Evolutionary conservation across 2,113 vertebrate genomes (phyloP).

Genomic region (Progne subis): DNA sequence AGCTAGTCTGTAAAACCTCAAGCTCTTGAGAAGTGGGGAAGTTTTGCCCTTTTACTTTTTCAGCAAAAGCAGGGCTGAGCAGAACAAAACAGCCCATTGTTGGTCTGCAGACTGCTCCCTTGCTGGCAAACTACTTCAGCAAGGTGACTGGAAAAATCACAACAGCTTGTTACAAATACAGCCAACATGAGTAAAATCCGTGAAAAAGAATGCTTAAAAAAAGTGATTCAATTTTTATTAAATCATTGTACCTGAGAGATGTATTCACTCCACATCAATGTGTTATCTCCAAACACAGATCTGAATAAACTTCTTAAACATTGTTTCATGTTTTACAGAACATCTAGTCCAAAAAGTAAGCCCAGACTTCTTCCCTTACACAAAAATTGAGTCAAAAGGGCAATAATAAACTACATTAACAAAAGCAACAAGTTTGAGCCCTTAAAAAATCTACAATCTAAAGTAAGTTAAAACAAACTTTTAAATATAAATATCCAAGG

Average conservation of each 20-base stretch:
- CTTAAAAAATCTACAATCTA: neutral
- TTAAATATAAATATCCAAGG: neutral
- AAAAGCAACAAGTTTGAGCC: neutral
- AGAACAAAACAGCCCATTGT: slow-evolving; percentile 37
- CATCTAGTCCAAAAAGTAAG: neutral
- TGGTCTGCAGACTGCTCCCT: neutral
- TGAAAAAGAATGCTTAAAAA: neutral
- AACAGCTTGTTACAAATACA: slow-evolving; percentile 19
- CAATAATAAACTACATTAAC: neutral
- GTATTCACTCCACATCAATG: neutral
- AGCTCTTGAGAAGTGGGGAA: neutral
- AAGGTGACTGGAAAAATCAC: slow-evolving; percentile 43
- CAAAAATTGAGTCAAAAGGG: neutral
- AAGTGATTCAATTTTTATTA: neutral
- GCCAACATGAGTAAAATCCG: neutral
- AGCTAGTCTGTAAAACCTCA: neutral
- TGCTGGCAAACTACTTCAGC: neutral
- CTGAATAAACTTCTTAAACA: neutral
- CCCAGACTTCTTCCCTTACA: neutral
- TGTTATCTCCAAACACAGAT: neutral
- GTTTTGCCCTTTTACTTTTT: neutral
- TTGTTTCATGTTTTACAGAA: neutral
- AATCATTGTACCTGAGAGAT: neutral
- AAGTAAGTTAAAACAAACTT: neutral
- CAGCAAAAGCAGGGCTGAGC: neutral